phyloP scores from a whole-genome alignment of 23 tunicate species.

The Styela clava region DNA sequence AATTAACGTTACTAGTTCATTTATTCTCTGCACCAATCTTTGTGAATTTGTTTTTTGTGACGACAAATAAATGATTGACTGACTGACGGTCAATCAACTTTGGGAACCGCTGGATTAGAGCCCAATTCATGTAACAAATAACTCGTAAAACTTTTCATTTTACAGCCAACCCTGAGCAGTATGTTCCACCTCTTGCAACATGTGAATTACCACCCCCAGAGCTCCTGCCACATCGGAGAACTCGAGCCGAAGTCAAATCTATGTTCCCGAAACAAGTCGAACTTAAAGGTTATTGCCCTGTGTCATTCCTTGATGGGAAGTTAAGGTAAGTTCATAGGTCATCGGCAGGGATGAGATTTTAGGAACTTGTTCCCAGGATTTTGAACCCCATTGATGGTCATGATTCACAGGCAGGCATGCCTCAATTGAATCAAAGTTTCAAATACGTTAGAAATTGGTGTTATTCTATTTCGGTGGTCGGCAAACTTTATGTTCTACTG shows the following conservation, averaged over 20 bases:
- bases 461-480: too few relatives aligned
- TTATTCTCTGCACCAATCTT: too few relatives aligned
- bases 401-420: too few relatives aligned
- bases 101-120: too few relatives aligned
- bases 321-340: slow-evolving; percentile 30
- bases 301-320: slow-evolving; percentile 58
- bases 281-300: slow-evolving; percentile 87
- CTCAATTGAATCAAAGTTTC: too few relatives aligned
- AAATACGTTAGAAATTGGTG: too few relatives aligned
- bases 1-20: too few relatives aligned
- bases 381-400: background rate
- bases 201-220: slow-evolving; percentile 41
- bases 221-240: slow-evolving; percentile 48
- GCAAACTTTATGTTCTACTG: too few relatives aligned
- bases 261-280: slow-evolving; percentile 73
- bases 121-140: too few relatives aligned
- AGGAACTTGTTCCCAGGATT: background rate
- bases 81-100: too few relatives aligned
- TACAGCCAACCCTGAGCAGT: slow-evolving; percentile 68
- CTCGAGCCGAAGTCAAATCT: slow-evolving; percentile 53
- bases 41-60: too few relatives aligned
- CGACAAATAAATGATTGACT: too few relatives aligned
- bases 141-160: background rate
- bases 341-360: background rate
- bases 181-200: slow-evolving; percentile 66